phyloP scores from a whole-genome alignment of 2,113 vertebrate genomes.

The Chroicocephalus ridibundus region DNA sequence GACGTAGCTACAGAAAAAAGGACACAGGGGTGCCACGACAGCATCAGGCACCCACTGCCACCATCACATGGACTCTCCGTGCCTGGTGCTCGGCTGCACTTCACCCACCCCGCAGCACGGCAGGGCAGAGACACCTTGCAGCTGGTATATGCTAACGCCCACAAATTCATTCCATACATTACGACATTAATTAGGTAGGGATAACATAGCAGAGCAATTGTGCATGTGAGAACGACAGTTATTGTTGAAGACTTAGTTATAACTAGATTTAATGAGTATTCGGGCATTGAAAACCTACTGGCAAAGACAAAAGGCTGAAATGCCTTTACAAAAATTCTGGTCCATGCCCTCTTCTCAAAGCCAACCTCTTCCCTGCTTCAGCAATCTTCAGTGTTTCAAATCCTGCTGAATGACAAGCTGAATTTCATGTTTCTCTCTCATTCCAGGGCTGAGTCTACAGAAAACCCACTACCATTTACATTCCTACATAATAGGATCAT shows the following conservation, averaged over 20 bases:
- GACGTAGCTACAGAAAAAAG: not conserved
- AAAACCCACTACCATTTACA: not conserved
- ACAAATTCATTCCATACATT: not conserved
- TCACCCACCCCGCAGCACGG: rapidly evolving
- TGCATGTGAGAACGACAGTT: not conserved
- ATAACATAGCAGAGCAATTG: not conserved
- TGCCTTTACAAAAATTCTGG: not conserved
- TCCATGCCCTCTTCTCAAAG: not conserved
- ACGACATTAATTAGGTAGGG: not conserved
- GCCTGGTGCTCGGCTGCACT: too few species aligned
- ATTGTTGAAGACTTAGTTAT: not conserved
- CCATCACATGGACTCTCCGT: rapidly evolving
- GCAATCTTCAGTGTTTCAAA: not conserved
- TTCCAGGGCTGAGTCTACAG: not conserved
- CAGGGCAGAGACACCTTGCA: rapidly evolving
- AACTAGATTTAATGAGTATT: not conserved
- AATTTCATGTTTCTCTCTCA: too few species aligned
- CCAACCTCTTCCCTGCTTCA: not conserved
- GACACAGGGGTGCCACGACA: not conserved
- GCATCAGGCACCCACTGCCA: too few species aligned
- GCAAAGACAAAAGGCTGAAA: not conserved
- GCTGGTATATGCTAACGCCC: not conserved
- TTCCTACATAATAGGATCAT: not conserved
- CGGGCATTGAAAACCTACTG: not conserved
- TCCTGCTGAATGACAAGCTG: not conserved